Evolutionary conservation across 2,888 invertebrate genomes (phyloP).

Genomic region (Tuta absoluta): DNA sequence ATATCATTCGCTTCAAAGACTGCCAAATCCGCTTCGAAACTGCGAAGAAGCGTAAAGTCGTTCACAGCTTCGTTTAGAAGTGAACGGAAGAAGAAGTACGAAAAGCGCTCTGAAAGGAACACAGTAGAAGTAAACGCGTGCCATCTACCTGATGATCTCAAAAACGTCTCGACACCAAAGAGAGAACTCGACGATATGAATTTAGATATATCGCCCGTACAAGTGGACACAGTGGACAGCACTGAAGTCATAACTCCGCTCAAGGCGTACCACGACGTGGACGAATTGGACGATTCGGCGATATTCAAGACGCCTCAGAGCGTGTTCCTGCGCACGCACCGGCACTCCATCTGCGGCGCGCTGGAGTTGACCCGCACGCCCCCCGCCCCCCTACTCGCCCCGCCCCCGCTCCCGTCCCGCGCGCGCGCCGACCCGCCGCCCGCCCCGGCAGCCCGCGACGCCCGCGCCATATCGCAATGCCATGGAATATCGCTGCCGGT

Average conservation of each 20-base stretch:
- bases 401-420: constrained; percentile 42
- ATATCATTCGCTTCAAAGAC: constrained; percentile 77
- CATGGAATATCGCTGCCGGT: constrained; percentile 82
- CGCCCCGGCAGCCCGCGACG: constrained; percentile 71
- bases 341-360: constrained; percentile 66
- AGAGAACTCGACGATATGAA: constrained; percentile 64
- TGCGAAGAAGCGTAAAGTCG: constrained; percentile 75
- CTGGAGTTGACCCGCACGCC: constrained; percentile 38
- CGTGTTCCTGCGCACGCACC: constrained; percentile 62
- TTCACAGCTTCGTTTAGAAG: constrained; percentile 78
- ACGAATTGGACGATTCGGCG: constrained; percentile 69
- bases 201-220: constrained; percentile 71
- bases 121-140: constrained; percentile 69
- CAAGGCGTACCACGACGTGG: constrained; percentile 48
- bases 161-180: constrained; percentile 68
- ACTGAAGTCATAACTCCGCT: constrained; percentile 60
- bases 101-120: constrained; percentile 68
- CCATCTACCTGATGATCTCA: constrained; percentile 58
- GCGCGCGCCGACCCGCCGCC: constrained; percentile 68
- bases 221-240: constrained; percentile 74
- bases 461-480: constrained; percentile 77
- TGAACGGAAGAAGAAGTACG: constrained; percentile 77
- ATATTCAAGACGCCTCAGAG: constrained; percentile 74
- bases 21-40: constrained; percentile 72
- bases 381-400: constrained; percentile 35